Base-by-base conservation (phyloP, 2,113 vertebrate species). In the Rhabdornis inornatus region DNA sequence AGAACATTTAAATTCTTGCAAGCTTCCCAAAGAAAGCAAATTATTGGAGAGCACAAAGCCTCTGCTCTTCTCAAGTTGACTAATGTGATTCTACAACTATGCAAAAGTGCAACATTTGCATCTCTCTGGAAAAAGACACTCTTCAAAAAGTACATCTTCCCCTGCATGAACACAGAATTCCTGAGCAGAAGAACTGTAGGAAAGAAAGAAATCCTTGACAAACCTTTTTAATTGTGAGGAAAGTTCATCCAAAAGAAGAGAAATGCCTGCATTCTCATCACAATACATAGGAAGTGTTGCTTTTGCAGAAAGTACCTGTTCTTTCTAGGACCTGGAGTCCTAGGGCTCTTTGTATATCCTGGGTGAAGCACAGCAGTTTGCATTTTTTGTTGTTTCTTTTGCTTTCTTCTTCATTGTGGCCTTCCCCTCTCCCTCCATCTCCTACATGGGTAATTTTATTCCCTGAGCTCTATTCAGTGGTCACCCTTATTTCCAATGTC, bases 371-470 rank as follows among this genome's bases (percentile, higher is more conserved):
- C 11, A 91, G 44, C 9, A 68, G 28, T 63, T 59, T 55, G 31
- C 30, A 63, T 79, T 47, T 64, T n/a, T 70, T 52, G 2, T 49
- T 52, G 3, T 40, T 88, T 45, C 44, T 33, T 66, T 87, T 2
- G 4, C 19, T 33, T 91, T 19, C 7, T 50, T 56, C 28, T 89
- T 79, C 70, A 81, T 22, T 1, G 0, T 28, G 7, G 33, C 50
- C 21, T 68, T 31, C 7, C 7, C 9, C 22, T 56, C 27, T 35
- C 0, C 2, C 8, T 5, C 4, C 2, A 21, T 25, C 7, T 47
- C 60, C 33, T 0, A 2, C 13, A n/a, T 1, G 8, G 24, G 8
- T 66, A 72, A 45, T 87, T 79, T 78, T 52, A 87, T 61, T 72
- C 44, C 40, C 21, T 42, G 23, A 88, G 16, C 35, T 70, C 71